Base-by-base conservation (phyloP, 2,113 vertebrate genomes). In the Chaetodon trifascialis region DNA sequence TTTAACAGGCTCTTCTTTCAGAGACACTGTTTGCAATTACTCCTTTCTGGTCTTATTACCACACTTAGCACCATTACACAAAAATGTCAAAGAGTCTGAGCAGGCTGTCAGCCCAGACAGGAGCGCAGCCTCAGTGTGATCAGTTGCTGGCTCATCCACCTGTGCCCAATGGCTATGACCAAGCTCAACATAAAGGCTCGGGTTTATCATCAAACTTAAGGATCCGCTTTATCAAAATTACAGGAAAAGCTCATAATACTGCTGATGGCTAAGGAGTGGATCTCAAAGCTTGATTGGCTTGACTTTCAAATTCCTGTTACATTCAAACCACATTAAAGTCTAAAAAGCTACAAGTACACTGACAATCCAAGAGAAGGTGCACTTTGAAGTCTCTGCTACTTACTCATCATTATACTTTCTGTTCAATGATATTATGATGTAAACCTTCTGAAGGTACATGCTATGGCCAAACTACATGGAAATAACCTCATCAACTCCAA, bases 121-220 rank as follows among this genome's bases (percentile, higher is more conserved):
- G 72, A 89, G 85, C 62, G 38, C 72, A 55, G 71, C 76, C 70
- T 89, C 69, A 76, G 80, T 91, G 70, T 90, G 86, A 90, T 85
- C 88, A 92, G 87, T 73, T 81, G 54, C 84, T 88, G 93, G 91
- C 88, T 89, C 76, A 6, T 10, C 44, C 51, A 5, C 38, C 56
- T n/a, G 47, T 88, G 83, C 75, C 79, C 76, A 10, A 38, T 55
- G 86, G 91, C 82, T 78, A 87, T 38, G 60, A 89, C 84, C 83
- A 38, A 83, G 73, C 89, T 94, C 34, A 68, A 89, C 92, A 93
- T 67, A 76, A 86, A 59, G 58, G 76, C 80, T 86, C 71, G 80
- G 89, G 85, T 94, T 92, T 87, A 92, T 89, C 90, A 88, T 93
- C 87, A 86, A 86, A 85, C 78, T 83, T 82, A 80, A 93, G 72